phyloP scores from a whole-genome alignment of 2,797 vertebrate species.

The Danio albolineatus region DNA sequence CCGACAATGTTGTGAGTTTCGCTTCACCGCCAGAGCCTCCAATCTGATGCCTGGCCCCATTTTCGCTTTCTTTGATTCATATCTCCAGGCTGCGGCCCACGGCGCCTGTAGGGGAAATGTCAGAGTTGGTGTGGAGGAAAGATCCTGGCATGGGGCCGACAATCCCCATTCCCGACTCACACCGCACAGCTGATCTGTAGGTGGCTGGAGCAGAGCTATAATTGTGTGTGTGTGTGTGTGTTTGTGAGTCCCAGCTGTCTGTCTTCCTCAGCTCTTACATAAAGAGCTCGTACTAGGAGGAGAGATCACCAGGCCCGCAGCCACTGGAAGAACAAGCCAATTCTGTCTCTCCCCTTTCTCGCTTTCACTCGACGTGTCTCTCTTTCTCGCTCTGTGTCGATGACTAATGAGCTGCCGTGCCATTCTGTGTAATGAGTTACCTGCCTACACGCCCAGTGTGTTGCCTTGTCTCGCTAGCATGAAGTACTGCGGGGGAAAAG shows the following conservation, averaged over 20 bases:
- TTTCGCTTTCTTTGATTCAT: constrained; percentile 67
- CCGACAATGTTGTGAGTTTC: constrained; percentile 13
- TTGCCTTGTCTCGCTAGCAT: constrained; percentile 46
- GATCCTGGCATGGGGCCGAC: constrained; percentile 62
- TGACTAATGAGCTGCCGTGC: constrained; percentile 51
- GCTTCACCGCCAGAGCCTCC: not conserved
- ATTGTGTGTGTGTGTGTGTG: constrained; percentile 42
- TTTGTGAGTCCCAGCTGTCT: constrained; percentile 37
- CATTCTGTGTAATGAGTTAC: constrained; percentile 56
- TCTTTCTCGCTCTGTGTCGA: constrained; percentile 30
- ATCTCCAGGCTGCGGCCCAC: constrained; percentile 67
- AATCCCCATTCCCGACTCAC: constrained; percentile 58
- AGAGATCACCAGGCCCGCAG: constrained; percentile 50
- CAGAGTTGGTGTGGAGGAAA: constrained; percentile 69
- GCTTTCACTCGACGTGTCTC: constrained; percentile 1
- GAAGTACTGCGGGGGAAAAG: constrained; percentile 23
- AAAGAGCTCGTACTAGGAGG: constrained; percentile 54
- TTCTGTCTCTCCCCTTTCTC: constrained; percentile 12
- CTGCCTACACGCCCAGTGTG: constrained; percentile 59
- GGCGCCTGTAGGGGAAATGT: constrained; percentile 74
- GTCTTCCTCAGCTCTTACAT: constrained; percentile 57
- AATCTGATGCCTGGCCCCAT: constrained; percentile 17
- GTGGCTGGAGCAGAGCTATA: constrained; percentile 58
- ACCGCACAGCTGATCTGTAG: constrained; percentile 72
- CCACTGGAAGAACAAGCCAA: constrained; percentile 54